phyloP scores from a whole-genome alignment of 2,113 vertebrate genomes.

The Odocoileus virginianus region DNA sequence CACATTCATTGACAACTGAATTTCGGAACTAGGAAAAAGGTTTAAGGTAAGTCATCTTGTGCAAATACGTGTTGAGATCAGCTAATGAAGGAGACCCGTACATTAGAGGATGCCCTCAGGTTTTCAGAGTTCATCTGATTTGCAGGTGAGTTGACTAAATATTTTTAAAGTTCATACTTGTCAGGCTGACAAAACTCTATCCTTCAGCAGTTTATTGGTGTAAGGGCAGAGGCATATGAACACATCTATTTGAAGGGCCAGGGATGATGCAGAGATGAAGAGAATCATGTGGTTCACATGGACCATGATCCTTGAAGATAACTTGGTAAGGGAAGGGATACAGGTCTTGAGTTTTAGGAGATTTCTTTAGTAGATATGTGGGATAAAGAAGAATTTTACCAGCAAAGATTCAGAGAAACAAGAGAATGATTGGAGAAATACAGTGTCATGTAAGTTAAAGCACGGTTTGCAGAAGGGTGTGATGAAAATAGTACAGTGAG shows the following conservation, averaged over 20 bases:
- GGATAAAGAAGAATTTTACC: neutral
- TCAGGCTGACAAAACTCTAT: neutral
- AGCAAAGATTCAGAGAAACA: neutral
- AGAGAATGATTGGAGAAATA: neutral
- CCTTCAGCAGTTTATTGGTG: neutral
- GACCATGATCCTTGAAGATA: neutral
- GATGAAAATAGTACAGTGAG: neutral
- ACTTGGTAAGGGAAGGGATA: neutral
- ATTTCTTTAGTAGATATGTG: neutral
- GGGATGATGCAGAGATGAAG: neutral
- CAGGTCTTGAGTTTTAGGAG: neutral
- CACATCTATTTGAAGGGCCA: neutral
- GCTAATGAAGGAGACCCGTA: neutral
- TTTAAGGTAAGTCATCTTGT: neutral
- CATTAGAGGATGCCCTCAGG: neutral
- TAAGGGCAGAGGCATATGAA: neutral
- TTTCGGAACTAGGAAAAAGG: neutral
- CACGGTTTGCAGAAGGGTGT: neutral
- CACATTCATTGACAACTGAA: neutral
- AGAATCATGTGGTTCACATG: neutral
- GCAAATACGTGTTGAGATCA: neutral
- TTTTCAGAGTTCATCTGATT: neutral
- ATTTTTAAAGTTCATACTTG: neutral
- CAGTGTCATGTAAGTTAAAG: neutral
- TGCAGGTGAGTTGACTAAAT: neutral